Percentiles rank a stretch among this genome's conserved stretches.
These are phyloP conservation scores for Hypercompe scribonia DNA, from an alignment of 2,888 invertebrate genomes.

Conservation along the genomic window DNA sequence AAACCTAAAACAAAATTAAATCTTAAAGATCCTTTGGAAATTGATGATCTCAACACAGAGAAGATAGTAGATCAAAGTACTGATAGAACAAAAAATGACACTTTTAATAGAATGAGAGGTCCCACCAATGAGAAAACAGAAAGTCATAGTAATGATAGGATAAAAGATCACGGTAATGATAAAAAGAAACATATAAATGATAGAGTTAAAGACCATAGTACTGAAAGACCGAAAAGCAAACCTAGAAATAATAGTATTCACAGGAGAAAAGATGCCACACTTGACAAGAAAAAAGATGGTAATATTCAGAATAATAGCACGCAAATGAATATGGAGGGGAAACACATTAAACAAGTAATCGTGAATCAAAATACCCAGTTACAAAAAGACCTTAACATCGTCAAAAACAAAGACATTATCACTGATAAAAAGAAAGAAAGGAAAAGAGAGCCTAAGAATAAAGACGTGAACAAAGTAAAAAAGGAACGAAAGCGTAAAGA, in stretches of 20 bases:
- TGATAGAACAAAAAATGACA: not conserved
- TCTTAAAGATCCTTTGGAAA: constrained; percentile 44
- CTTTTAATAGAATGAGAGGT: not conserved
- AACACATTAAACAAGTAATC: not conserved
- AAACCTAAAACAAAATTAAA: constrained; percentile 41
- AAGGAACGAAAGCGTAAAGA: constrained; percentile 33
- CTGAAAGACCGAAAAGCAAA: not conserved
- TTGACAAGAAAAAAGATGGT: constrained; percentile 1
- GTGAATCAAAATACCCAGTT: not conserved
- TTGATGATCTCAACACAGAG: constrained; percentile 23
- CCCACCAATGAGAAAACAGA: not conserved
- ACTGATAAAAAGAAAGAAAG: constrained; percentile 26
- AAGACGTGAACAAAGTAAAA: constrained; percentile 51
- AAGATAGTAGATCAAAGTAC: not conserved
- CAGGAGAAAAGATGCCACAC: not conserved
- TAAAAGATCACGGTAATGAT: not conserved
- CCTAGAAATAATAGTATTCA: not conserved
- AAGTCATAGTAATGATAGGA: not conserved
- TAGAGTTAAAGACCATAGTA: not conserved
- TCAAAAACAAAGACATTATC: constrained; percentile 12
- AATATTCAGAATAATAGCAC: not conserved
- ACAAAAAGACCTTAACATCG: constrained; percentile 8
- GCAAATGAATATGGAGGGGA: not conserved
- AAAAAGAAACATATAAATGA: not conserved
- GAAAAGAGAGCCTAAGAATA: constrained; percentile 31